Percentiles rank a stretch among this genome's conserved stretches.
These are phyloP conservation scores for Euura saliciscinereae DNA, from an alignment of 1,140 invertebrate species.

Conservation along the genomic window DNA sequence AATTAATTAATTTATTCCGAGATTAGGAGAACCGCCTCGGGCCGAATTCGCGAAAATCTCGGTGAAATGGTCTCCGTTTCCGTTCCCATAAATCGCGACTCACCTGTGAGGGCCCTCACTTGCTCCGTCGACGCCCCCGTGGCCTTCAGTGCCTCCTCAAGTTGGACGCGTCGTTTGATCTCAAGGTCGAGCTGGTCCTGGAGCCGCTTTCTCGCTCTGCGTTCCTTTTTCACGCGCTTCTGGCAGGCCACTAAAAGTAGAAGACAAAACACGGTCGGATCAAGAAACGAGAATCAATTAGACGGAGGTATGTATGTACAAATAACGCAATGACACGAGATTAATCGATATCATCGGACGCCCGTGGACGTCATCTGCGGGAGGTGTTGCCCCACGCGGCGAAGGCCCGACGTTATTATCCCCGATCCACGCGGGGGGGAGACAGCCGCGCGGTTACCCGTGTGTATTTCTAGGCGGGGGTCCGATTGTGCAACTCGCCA, in stretches of 20 bases:
- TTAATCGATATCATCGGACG: background rate
- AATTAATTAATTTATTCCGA: conserved; percentile 54
- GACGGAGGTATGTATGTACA: background rate
- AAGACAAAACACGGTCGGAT: conserved; percentile 32
- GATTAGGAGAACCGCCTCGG: conserved; percentile 37
- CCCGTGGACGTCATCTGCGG: conserved; percentile 29
- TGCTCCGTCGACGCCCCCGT: conserved; percentile 77
- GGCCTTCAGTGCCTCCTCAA: conserved; percentile 80
- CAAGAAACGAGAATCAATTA: background rate
- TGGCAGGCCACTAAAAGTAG: conserved; percentile 80
- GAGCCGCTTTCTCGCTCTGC: conserved; percentile 77
- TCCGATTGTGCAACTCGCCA: conserved; percentile 41
- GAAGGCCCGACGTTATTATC: conserved; percentile 43
- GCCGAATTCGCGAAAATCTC: conserved; percentile 9
- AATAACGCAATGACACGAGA: background rate
- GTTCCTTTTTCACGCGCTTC: conserved; percentile 85
- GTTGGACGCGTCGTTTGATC: conserved; percentile 75
- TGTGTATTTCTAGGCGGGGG: conserved; percentile 39
- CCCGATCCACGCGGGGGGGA: conserved; percentile 31
- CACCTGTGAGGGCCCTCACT: conserved; percentile 79
- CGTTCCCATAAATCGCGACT: conserved; percentile 33
- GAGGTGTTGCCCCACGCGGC: conserved; percentile 46
- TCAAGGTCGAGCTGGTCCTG: conserved; percentile 85
- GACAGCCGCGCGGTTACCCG: conserved; percentile 27
- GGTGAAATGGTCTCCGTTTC: background rate